Conservation (phyloP, 2,888 invertebrate genomes). For the Trichogramma dendrolimi region DNA sequence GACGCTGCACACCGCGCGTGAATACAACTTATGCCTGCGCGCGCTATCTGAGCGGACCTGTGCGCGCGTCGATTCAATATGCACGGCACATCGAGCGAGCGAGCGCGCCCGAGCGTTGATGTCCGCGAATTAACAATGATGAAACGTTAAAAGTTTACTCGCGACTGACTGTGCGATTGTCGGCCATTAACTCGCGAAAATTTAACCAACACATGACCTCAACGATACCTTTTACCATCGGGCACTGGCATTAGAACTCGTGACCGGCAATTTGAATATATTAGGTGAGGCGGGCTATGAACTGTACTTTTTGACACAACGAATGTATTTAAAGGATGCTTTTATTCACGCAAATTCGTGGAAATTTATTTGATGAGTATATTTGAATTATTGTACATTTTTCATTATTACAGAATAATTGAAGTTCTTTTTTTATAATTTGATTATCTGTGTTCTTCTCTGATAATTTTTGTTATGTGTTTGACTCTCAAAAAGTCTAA, state of each 20-base stretch:
- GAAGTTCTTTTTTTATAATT: too few species aligned
- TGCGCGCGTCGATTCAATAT: not conserved
- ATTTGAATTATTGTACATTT: too few species aligned
- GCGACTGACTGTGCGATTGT: conserved; percentile 26
- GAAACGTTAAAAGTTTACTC: conserved; percentile 29
- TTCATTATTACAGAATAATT: too few species aligned
- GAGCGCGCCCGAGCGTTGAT: too few species aligned
- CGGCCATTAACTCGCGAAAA: conserved; percentile 25
- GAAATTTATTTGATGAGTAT: too few species aligned
- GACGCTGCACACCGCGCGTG: not conserved
- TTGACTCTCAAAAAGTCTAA: too few species aligned
- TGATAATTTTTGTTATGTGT: too few species aligned
- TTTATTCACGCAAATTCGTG: too few species aligned
- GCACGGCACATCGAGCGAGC: too few species aligned
- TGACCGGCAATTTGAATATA: conserved; percentile 31
- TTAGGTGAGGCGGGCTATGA: not conserved
- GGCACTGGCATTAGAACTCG: conserved; percentile 1
- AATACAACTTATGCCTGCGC: not conserved
- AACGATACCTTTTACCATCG: not conserved
- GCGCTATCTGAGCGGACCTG: not conserved
- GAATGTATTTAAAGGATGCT: too few species aligned
- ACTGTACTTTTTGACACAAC: too few species aligned
- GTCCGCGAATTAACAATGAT: conserved; percentile 12
- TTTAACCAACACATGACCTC: conserved; percentile 9
- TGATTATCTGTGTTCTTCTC: too few species aligned